Percentiles rank a stretch among this genome's conserved stretches.
phyloP scores from a whole-genome alignment of 2,113 vertebrate species.

The Phyllopteryx taeniolatus region DNA sequence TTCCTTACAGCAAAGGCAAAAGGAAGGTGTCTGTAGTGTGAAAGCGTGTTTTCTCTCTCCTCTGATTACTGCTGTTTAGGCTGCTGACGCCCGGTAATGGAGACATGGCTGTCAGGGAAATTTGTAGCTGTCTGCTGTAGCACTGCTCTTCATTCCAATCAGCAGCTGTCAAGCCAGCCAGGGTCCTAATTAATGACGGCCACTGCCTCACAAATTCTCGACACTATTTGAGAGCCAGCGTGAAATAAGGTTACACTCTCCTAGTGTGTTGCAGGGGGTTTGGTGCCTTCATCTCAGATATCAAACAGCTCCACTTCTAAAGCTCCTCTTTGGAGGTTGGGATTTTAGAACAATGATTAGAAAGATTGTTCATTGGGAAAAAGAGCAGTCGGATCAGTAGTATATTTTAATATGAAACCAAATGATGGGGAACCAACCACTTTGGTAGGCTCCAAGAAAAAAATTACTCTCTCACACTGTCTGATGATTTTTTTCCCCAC shows the following conservation, averaged over 20 bases:
- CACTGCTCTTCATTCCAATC: constrained; percentile 71
- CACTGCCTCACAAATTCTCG: constrained; percentile 70
- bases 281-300: constrained; percentile 66
- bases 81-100: constrained; percentile 71
- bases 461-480: not conserved
- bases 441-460: not conserved
- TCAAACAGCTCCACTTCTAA: constrained; percentile 51
- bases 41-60: constrained; percentile 55
- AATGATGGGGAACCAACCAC: not conserved
- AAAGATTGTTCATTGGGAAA: constrained; percentile 33
- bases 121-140: constrained; percentile 73
- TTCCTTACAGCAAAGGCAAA: constrained; percentile 25
- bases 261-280: constrained; percentile 52
- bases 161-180: constrained; percentile 66
- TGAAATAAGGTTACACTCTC: constrained; percentile 69
- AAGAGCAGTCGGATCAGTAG: not conserved
- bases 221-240: constrained; percentile 69
- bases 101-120: constrained; percentile 74
- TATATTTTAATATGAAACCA: not conserved
- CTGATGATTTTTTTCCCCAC: not conserved
- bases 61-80: constrained; percentile 72
- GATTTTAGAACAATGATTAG: constrained; percentile 21
- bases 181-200: constrained; percentile 73
- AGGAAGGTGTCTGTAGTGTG: constrained; percentile 28
- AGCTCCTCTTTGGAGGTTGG: constrained; percentile 16